These are phyloP conservation scores for Rallus crepitans DNA, from an alignment of 2,797 vertebrate species.

Conservation along the genomic window DNA sequence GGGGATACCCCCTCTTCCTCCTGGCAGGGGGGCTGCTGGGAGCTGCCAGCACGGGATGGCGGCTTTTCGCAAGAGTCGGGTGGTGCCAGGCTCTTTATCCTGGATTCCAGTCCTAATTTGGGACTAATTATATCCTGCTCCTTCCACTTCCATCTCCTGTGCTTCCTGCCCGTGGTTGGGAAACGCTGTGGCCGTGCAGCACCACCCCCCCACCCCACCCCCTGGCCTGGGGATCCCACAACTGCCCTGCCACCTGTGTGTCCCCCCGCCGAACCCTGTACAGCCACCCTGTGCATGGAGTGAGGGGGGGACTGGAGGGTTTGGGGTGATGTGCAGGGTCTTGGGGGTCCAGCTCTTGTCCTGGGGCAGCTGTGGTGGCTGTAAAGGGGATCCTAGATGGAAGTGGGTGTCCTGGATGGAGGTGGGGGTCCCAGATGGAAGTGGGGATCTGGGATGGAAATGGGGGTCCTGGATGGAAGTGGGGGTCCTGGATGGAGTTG, in stretches of 20 bases:
- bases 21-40: background rate
- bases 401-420: no score
- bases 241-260: background rate
- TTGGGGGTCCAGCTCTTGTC: background rate
- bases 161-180: background rate
- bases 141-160: background rate
- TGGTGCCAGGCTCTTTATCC: background rate
- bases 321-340: background rate
- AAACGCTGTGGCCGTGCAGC: rapidly evolving
- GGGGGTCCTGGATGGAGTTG: rapidly evolving
- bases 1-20: no score
- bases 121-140: slow-evolving; percentile 19
- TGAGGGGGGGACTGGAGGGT: background rate
- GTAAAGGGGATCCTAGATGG: background rate
- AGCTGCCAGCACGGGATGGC: rapidly evolving
- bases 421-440: no score
- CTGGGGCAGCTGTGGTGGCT: background rate
- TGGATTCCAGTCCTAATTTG: background rate
- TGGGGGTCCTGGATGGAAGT: background rate
- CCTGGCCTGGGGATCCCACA: background rate
- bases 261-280: no score
- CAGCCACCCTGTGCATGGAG: background rate
- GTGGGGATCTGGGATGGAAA: no score
- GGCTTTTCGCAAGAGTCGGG: background rate
- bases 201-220: no score